phyloP scores from a whole-genome alignment of 1,140 invertebrate genomes.

The Apis cerana region DNA sequence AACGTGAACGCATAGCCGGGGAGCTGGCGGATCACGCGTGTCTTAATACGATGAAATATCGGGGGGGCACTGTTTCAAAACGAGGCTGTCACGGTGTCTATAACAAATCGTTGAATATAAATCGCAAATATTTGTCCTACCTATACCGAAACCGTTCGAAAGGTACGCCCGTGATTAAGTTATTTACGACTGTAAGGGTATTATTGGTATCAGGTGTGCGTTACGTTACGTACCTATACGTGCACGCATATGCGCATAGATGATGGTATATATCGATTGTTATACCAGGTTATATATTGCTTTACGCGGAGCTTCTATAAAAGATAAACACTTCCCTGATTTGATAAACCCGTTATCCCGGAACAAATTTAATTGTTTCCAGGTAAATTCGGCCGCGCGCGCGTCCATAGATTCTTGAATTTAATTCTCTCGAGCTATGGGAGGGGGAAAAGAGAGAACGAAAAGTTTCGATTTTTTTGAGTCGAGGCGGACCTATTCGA shows the following conservation, averaged over 20 bases:
- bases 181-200: conserved; percentile 35
- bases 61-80: background rate
- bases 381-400: background rate
- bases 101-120: conserved; percentile 47
- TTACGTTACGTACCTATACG: background rate
- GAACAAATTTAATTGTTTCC: conserved; percentile 32
- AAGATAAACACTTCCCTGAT: conserved; percentile 26
- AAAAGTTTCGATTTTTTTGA: background rate
- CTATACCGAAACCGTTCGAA: background rate
- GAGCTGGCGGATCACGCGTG: background rate
- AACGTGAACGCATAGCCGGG: background rate
- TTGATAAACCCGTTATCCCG: conserved; percentile 36
- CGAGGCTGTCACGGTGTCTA: conserved; percentile 23
- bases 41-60: conserved; percentile 48
- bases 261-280: background rate
- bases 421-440: background rate
- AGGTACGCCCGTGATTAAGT: conserved; percentile 33
- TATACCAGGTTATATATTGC: background rate
- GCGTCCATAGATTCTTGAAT: background rate
- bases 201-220: conserved; percentile 13
- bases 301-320: background rate
- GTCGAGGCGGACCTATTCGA: background rate
- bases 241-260: background rate
- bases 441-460: background rate
- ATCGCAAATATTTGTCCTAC: conserved; percentile 32